Percentiles rank a stretch among this genome's conserved stretches.
Conservation (phyloP, 2,113 vertebrate genomes). For the Vicugna pacos region DNA sequence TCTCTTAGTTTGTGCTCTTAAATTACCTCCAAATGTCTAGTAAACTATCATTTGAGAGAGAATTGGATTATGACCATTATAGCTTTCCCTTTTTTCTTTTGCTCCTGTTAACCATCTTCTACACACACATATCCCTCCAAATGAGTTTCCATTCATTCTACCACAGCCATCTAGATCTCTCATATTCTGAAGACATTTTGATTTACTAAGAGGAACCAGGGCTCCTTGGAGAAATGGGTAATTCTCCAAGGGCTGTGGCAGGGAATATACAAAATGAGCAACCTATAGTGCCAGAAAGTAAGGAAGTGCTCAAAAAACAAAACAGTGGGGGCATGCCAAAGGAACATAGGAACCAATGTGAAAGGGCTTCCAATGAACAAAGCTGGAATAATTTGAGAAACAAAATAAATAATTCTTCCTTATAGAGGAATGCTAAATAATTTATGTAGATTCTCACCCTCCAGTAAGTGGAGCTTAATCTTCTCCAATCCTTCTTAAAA, state of each 20-base stretch:
- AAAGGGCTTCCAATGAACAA: not conserved
- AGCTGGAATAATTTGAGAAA: not conserved
- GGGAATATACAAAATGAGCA: not conserved
- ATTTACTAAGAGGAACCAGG: constrained; percentile 30
- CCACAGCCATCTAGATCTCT: not conserved
- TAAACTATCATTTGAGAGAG: not conserved
- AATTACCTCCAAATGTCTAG: not conserved
- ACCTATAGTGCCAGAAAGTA: not conserved
- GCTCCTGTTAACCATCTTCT: not conserved
- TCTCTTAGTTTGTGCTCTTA: not conserved
- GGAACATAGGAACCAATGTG: not conserved
- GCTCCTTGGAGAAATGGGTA: constrained; percentile 6
- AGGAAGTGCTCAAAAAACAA: not conserved
- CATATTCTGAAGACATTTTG: not conserved
- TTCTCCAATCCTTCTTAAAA: not conserved
- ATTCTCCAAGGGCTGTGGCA: not conserved
- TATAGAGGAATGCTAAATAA: constrained; percentile 4
- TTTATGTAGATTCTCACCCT: not conserved
- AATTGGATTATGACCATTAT: not conserved
- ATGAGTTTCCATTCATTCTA: not conserved
- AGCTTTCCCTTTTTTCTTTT: not conserved
- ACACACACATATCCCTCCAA: not conserved
- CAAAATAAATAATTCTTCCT: not conserved
- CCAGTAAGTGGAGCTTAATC: not conserved
- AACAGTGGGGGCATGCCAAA: not conserved